These are phyloP conservation scores for Pseudopodoces humilis DNA, from an alignment of 2,113 vertebrate genomes.

Conservation along the genomic window DNA sequence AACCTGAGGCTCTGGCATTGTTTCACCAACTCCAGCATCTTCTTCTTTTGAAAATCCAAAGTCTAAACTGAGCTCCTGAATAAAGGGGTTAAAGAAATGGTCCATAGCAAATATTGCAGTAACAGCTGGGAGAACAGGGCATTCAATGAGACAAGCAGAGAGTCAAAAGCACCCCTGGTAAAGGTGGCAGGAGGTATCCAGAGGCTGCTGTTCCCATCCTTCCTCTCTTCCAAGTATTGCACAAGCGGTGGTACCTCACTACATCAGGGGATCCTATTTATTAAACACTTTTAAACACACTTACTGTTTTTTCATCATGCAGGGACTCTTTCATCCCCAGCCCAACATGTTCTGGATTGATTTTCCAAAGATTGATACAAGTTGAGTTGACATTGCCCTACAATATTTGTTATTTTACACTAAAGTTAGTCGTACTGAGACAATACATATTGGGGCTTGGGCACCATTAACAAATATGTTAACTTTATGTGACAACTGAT, in stretches of 20 bases:
- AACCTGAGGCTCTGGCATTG: background rate
- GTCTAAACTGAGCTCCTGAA: background rate
- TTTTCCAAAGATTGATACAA: background rate
- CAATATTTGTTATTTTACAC: background rate
- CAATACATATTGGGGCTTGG: slow-evolving; percentile 28
- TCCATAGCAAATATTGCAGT: background rate
- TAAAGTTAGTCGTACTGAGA: slow-evolving; percentile 6
- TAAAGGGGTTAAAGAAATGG: background rate
- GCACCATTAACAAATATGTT: slow-evolving; percentile 71
- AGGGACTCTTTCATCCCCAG: background rate
- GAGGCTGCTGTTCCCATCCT: background rate
- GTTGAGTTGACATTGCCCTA: background rate
- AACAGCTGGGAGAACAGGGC: background rate
- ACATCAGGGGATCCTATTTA: background rate
- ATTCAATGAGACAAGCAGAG: background rate
- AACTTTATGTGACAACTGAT: slow-evolving; percentile 77
- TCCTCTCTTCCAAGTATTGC: background rate
- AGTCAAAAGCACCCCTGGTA: background rate
- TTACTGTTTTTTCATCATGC: background rate
- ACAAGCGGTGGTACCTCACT: background rate
- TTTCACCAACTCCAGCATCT: background rate
- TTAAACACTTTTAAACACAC: background rate
- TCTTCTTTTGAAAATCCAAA: background rate
- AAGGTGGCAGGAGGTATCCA: background rate
- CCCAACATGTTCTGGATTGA: background rate